Percentiles rank a stretch among this genome's conserved stretches.
Evolutionary conservation across 2,888 invertebrate species (phyloP).

Genomic region (Laothoe populi): DNA sequence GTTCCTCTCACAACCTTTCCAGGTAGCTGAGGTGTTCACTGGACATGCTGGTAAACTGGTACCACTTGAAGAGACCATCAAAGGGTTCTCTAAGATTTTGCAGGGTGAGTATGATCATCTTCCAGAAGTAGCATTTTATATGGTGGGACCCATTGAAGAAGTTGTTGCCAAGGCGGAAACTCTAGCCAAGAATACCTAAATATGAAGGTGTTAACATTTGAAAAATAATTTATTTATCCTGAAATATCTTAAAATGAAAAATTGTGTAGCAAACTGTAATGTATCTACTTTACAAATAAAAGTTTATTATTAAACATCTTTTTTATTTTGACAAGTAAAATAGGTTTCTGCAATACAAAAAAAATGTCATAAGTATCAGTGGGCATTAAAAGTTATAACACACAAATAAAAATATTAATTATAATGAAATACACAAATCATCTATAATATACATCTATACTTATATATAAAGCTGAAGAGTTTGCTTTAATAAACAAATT

Average conservation of each 20-base stretch:
- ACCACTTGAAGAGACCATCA: conserved; percentile 93
- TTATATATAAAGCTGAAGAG: no score
- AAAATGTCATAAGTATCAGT: no score
- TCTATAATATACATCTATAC: no score
- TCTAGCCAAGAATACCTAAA: conserved; percentile 87
- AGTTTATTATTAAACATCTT: neutral
- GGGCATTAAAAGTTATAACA: no score
- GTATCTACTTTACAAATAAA: conserved; percentile 8
- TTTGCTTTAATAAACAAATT: no score
- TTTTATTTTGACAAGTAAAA: neutral
- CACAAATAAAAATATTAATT: no score
- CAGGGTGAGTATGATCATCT: conserved; percentile 94
- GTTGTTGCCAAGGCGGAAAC: conserved; percentile 93
- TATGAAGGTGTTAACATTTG: conserved; percentile 78
- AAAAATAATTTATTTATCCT: neutral
- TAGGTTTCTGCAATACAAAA: no score
- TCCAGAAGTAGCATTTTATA: conserved; percentile 97
- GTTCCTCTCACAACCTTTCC: conserved; percentile 97
- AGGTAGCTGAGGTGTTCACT: conserved; percentile 97
- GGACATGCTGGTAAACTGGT: conserved; percentile 96
- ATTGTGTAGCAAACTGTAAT: conserved; percentile 5
- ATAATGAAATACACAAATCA: no score
- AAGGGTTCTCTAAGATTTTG: conserved; percentile 94
- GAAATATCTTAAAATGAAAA: neutral
- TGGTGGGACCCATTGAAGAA: conserved; percentile 97